Evolutionary conservation across 1,140 invertebrate species (phyloP).

Genomic region (Probaryconus sp.): DNA sequence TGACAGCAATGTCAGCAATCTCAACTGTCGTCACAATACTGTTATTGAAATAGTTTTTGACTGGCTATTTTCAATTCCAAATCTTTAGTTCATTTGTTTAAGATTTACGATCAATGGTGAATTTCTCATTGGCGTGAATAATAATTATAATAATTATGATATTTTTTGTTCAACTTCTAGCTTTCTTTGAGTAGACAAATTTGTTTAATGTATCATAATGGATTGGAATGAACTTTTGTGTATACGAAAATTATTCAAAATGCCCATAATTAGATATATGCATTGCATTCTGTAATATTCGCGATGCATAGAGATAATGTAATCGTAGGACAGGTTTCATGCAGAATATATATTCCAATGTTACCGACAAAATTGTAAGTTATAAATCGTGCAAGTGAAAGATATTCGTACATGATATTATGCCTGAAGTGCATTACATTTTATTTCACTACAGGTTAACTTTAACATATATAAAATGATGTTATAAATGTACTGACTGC

Average conservation of each 20-base stretch:
- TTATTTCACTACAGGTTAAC: background rate
- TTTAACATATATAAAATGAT: background rate
- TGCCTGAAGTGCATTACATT: conserved; percentile 1
- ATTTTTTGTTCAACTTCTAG: too few species aligned
- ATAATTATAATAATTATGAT: too few species aligned
- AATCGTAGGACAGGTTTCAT: conserved; percentile 20
- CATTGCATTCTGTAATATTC: conserved; percentile 31
- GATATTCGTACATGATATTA: conserved; percentile 14
- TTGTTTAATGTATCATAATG: conserved; percentile 1
- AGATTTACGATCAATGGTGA: too few species aligned
- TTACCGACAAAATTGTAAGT: conserved; percentile 32
- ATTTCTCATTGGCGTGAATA: too few species aligned
- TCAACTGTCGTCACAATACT: too few species aligned
- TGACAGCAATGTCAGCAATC: conserved; percentile 10
- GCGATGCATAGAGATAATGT: conserved; percentile 13
- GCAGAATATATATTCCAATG: conserved; percentile 29
- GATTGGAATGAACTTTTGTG: conserved; percentile 1
- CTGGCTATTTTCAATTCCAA: too few species aligned
- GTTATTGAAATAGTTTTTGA: too few species aligned
- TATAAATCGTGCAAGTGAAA: conserved; percentile 10
- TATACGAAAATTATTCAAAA: conserved; percentile 5
- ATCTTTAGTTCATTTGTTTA: too few species aligned
- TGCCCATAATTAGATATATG: conserved; percentile 23
- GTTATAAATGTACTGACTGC: background rate
- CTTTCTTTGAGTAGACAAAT: too few species aligned